These are phyloP conservation scores for Axinella damicornis DNA, from an alignment of 37 sponge, comb jelly and placozoan species.

Conservation along the genomic window DNA sequence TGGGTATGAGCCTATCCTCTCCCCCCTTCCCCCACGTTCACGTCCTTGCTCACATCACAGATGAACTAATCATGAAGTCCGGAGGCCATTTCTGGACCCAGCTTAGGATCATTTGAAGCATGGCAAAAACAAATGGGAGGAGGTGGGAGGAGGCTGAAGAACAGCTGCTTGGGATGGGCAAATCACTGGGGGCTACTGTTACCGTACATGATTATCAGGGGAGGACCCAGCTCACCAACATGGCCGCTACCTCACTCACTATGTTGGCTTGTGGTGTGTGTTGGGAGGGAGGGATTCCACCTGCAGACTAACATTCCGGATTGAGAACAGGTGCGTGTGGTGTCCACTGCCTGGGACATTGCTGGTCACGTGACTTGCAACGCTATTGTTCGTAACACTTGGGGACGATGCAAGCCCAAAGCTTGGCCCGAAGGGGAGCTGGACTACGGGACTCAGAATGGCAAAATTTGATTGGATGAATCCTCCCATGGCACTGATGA, in stretches of 20 bases:
- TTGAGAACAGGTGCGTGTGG: constrained; percentile 35
- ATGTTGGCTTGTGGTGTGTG: constrained; percentile 48
- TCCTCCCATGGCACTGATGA: constrained; percentile 82
- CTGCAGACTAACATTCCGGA: constrained; percentile 17
- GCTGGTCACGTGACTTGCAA: neutral
- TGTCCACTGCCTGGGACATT: constrained; percentile 9
- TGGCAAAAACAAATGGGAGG: too few relatives aligned
- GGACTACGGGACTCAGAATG: constrained; percentile 24
- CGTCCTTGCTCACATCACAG: too few relatives aligned
- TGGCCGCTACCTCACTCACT: constrained; percentile 22
- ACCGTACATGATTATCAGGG: too few relatives aligned
- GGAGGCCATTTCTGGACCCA: too few relatives aligned
- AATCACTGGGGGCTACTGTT: too few relatives aligned
- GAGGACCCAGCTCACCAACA: too few relatives aligned
- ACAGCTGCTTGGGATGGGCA: too few relatives aligned
- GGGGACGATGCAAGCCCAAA: constrained; percentile 18
- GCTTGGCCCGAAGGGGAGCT: constrained; percentile 21
- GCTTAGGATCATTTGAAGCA: too few relatives aligned
- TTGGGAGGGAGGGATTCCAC: constrained; percentile 47
- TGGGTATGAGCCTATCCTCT: too few relatives aligned
- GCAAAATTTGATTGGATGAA: constrained; percentile 88
- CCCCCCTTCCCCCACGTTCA: too few relatives aligned
- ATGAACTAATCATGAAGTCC: too few relatives aligned
- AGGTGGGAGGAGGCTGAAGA: too few relatives aligned
- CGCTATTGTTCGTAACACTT: neutral